Base-by-base conservation (phyloP, 37 sponge, comb jelly and placozoan genomes). In the Ianthella basta region DNA sequence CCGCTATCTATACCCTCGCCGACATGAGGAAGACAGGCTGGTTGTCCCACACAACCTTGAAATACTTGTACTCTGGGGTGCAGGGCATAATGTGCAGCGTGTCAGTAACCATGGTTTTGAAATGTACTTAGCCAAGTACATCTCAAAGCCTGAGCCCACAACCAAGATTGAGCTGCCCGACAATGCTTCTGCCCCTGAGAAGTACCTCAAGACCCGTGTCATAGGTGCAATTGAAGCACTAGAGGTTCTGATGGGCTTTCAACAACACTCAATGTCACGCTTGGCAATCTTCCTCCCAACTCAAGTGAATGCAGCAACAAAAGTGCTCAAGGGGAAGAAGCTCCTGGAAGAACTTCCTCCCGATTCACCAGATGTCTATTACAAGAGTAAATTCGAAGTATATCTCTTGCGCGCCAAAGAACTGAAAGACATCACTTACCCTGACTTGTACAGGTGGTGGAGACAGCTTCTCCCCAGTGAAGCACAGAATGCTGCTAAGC, bases 61-160 rank as follows among this genome's bases (percentile, higher is more conserved):
- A 15, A 3, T 41, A 20, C 23, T 1, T 3, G 1, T 79, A 4
- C 25, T 39, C 6, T 79, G 79, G 77, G 77, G 77, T 40, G 77
- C 77, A 15, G 27, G 41, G 12, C 40, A 40, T 20, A 74, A 74
- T 74, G 53, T 74, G 19, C 77, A 74, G 23, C 77, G 53, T 37
- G 77, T 74, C 10, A 16, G 23, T 16, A 74, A 74, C 15, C 77
- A 74, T 74, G 77, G 77, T 20, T 74, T 37, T 74, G 77, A 74
- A 25, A 18, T 25, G 44, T 74, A 74, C 23, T 23, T 74, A 15
- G 77, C 77, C 16, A 74, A 74, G 23, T 74, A 74, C 44, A 39
- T 74, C 53, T 36, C 41, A 14, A 74, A 74, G 23, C 27, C 77
- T 74, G 77, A 74, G 23, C 77, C 77, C 16, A 36, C 23, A 15